Percentiles rank a stretch among this genome's conserved stretches.
Conservation (phyloP, 2,888 invertebrate species). For the Sussaba pulchella region DNA sequence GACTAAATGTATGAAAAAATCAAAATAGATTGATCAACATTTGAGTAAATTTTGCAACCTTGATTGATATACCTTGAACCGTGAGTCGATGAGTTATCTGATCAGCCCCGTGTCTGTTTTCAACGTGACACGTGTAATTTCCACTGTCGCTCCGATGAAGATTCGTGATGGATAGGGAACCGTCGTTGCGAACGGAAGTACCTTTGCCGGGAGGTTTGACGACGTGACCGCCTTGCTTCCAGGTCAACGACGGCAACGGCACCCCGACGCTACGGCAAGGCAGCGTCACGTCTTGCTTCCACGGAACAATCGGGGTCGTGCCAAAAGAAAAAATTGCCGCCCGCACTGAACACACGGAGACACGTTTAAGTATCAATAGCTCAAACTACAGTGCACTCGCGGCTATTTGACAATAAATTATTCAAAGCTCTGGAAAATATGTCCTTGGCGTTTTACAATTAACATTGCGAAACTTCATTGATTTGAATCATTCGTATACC, state of each 20-base stretch:
- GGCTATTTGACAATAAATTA: too few relatives aligned
- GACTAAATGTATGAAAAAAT: too few relatives aligned
- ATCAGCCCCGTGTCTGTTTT: slow-evolving; percentile 93
- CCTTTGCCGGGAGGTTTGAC: slow-evolving; percentile 89
- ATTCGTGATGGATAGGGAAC: slow-evolving; percentile 91
- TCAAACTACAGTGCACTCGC: background rate
- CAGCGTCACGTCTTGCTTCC: slow-evolving; percentile 94
- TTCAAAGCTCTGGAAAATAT: too few relatives aligned
- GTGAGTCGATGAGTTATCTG: slow-evolving; percentile 92
- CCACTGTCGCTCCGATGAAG: slow-evolving; percentile 93
- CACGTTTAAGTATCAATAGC: too few relatives aligned
- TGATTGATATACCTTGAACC: slow-evolving; percentile 83
- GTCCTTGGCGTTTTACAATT: too few relatives aligned
- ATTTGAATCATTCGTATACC: too few relatives aligned
- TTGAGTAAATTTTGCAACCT: too few relatives aligned
- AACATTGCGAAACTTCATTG: too few relatives aligned
- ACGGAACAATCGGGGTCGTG: slow-evolving; percentile 86
- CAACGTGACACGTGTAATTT: slow-evolving; percentile 95
- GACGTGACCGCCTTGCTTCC: slow-evolving; percentile 91
- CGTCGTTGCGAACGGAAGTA: slow-evolving; percentile 87
- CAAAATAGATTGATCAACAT: too few relatives aligned
- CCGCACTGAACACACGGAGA: slow-evolving; percentile 76
- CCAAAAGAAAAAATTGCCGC: slow-evolving; percentile 85
- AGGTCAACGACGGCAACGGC: slow-evolving; percentile 91
- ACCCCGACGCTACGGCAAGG: slow-evolving; percentile 94